Percentiles rank a stretch among this genome's conserved stretches.
Conservation (phyloP, 1,140 invertebrate species). For the Sycophila sp. region DNA sequence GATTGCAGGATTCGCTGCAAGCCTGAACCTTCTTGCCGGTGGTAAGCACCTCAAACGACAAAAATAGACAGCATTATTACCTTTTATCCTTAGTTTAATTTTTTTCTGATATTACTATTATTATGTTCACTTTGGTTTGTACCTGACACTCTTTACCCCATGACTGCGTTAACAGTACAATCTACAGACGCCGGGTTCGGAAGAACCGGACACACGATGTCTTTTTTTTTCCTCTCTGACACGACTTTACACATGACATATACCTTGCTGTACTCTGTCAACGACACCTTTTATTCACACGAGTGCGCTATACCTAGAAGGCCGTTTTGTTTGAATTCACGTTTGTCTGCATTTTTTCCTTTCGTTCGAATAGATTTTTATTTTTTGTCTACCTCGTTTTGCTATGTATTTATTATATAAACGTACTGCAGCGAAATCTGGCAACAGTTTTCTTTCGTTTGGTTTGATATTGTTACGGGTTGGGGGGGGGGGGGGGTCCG, state of each 20-base stretch:
- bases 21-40: constrained; percentile 32
- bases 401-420: not conserved
- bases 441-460: constrained; percentile 14
- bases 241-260: no score
- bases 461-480: no score
- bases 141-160: no score
- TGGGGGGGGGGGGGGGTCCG: no score
- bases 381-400: constrained; percentile 2
- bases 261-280: not conserved
- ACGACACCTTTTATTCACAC: not conserved
- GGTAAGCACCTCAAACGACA: constrained; percentile 31
- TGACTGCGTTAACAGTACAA: no score
- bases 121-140: no score
- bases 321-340: not conserved
- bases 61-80: constrained; percentile 25
- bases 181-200: no score
- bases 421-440: not conserved
- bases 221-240: no score
- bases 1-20: constrained; percentile 35
- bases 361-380: constrained; percentile 9
- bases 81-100: not conserved
- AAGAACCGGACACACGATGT: no score
- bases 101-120: no score
- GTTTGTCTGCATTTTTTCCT: constrained; percentile 21
- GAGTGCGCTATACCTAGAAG: not conserved